Percentiles rank a stretch among this genome's conserved stretches.
Conservation (phyloP, 2,888 invertebrate genomes). For the Copidosoma aretas region DNA sequence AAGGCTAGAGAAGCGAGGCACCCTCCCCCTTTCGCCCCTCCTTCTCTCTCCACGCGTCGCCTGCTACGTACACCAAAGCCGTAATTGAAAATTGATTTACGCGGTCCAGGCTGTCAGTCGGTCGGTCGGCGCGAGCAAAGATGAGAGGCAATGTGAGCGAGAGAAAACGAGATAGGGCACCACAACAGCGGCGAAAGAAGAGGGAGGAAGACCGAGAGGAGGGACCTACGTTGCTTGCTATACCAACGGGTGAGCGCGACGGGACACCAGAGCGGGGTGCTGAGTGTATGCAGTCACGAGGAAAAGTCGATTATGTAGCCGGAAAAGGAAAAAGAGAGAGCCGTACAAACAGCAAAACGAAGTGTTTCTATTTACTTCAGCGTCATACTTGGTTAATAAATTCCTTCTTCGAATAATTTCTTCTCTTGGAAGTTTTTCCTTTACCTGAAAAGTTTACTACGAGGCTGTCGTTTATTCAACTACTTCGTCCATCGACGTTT, state of each 20-base stretch:
- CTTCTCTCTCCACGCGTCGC: constrained; percentile 36
- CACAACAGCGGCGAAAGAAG: constrained; percentile 17
- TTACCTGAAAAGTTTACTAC: no score
- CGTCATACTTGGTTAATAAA: no score
- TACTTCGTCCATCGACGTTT: no score
- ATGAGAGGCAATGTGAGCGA: constrained; percentile 48
- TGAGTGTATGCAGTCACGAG: constrained; percentile 18
- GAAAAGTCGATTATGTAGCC: constrained; percentile 38
- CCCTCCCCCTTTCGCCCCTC: constrained; percentile 26
- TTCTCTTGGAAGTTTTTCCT: no score
- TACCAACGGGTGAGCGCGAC: constrained; percentile 14
- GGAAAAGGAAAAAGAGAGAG: constrained; percentile 24
- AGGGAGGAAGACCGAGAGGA: constrained; percentile 6
- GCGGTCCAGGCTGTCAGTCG: constrained; percentile 62
- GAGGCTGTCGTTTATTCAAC: no score
- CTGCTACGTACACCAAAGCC: constrained; percentile 40
- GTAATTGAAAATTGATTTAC: constrained; percentile 66
- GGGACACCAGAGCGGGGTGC: constrained; percentile 12
- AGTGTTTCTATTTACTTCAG: constrained; percentile 21
- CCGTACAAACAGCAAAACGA: constrained; percentile 29
- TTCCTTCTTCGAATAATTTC: no score
- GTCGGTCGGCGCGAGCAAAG: constrained; percentile 49
- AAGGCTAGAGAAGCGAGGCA: constrained; percentile 23
- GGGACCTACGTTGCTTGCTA: constrained; percentile 36
- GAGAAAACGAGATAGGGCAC: constrained; percentile 36